Base-by-base conservation (phyloP, 2,113 vertebrate genomes). In the Nothocercus julius region DNA sequence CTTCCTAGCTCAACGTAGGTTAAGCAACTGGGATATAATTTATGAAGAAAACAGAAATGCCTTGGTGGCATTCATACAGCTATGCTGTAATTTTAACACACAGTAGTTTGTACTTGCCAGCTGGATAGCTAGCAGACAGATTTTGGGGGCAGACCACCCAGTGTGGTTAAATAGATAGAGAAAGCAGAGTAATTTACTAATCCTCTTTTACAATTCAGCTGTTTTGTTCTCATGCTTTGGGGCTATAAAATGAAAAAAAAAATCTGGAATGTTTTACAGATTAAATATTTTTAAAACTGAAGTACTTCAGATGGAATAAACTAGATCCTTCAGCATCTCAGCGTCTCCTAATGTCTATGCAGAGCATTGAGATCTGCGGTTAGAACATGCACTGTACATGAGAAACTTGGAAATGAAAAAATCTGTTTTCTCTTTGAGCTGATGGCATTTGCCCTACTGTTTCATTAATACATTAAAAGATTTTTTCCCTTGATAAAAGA, bases 131-230 rank as follows among this genome's bases (percentile, higher is more conserved):
- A 66, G 93, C 34, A 93, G 80, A 85, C 44, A 74, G 63, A 69
- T 61, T 95, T 91, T 83, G 58, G 42, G 64, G 45, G 67, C 61
- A 95, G 94, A 86, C 93, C 86, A 95, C 82, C 67, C 92, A 93
- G 62, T 18, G 38, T 61, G 68, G 45, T 67, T 94, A 79, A 83
- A 66, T 32, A 92, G 81, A 92, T 56, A 61, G 68, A 87, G n/a
- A 70, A 62, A 88, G 92, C 82, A 63, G 42, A 88, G 27, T 42
- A 72, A 82, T 92, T 96, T 84, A 44, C 34, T 87, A 89, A 92
- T 76, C 77, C 44, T 49, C 54, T 64, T 83, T 79, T 34, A 74
- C 34, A 70, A 32, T 30, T 85, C 73, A 78, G 30, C 45, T 86
- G 32, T 84, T 94, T 91, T 80, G 40, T 63, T 91, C 78, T 90